Percentiles rank a stretch among this genome's conserved stretches.
phyloP scores from a whole-genome alignment of 1,140 invertebrate genomes.

The Heliconius melpomene region DNA sequence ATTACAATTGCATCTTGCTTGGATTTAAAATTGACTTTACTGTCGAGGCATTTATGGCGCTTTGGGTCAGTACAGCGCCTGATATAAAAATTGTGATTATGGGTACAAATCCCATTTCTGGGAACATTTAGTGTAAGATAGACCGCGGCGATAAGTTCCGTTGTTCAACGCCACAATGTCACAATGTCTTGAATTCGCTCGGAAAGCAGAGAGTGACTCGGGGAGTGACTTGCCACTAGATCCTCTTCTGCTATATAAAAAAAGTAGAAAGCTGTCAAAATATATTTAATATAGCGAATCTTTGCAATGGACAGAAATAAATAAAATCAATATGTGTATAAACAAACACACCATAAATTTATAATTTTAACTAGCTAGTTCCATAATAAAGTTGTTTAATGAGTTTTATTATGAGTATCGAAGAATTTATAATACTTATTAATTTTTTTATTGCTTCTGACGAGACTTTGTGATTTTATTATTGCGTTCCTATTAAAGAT shows the following conservation, averaged over 20 bases:
- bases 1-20: background rate
- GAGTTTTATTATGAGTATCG: background rate
- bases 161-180: no score
- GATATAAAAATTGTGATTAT: no score
- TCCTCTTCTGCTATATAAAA: background rate
- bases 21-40: no score
- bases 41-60: no score
- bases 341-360: background rate
- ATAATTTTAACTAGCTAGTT: background rate
- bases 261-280: background rate
- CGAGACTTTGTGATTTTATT: background rate
- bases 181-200: no score
- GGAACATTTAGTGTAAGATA: background rate
- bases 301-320: background rate
- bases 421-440: background rate
- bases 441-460: background rate
- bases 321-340: no score
- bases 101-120: no score
- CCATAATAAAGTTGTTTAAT: slow-evolving; percentile 1
- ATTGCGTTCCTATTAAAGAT: background rate
- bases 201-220: no score
- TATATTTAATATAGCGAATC: background rate
- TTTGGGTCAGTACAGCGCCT: no score
- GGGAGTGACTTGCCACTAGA: no score
- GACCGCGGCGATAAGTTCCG: background rate